Percentiles rank a stretch among this genome's conserved stretches.
These are phyloP conservation scores for Eurystomus gularis DNA, from an alignment of 2,113 vertebrate species.

Conservation along the genomic window DNA sequence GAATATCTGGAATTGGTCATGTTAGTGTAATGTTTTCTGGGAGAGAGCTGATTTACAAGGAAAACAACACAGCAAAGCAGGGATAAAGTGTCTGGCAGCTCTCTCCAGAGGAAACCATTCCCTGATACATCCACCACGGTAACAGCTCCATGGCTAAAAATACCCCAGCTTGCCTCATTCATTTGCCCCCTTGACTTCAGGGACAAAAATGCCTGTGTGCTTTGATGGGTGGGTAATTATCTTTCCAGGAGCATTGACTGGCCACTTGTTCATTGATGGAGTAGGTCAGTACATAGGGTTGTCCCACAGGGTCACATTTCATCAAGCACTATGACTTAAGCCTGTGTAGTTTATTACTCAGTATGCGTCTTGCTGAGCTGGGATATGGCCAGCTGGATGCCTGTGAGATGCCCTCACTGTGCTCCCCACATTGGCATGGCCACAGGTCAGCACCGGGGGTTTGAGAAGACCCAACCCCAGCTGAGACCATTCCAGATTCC, in stretches of 20 bases:
- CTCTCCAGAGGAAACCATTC: not conserved
- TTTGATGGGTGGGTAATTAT: not conserved
- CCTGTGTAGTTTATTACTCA: not conserved
- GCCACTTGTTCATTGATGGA: not conserved
- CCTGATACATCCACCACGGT: not conserved
- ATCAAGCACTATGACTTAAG: not conserved
- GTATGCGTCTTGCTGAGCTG: not conserved
- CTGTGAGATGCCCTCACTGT: not conserved
- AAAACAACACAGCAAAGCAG: conserved; percentile 26
- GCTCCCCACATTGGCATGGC: not conserved
- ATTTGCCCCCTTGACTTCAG: not conserved
- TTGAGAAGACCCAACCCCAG: not conserved
- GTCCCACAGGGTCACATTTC: not conserved
- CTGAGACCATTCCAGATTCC: not conserved
- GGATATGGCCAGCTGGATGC: not conserved
- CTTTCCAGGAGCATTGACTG: not conserved
- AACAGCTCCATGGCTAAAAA: not conserved
- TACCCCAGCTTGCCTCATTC: not conserved
- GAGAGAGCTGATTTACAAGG: conserved; percentile 12
- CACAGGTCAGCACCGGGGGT: not conserved
- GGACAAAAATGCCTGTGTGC: conserved; percentile 11
- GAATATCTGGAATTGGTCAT: not conserved
- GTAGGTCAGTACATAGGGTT: not conserved
- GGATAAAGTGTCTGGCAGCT: conserved; percentile 31
- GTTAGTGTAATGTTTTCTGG: not conserved